A percentile compares a stretch with the other conserved stretches of the same genome.
Conservation (phyloP, 2,113 vertebrate species). For the Vombatus ursinus region DNA sequence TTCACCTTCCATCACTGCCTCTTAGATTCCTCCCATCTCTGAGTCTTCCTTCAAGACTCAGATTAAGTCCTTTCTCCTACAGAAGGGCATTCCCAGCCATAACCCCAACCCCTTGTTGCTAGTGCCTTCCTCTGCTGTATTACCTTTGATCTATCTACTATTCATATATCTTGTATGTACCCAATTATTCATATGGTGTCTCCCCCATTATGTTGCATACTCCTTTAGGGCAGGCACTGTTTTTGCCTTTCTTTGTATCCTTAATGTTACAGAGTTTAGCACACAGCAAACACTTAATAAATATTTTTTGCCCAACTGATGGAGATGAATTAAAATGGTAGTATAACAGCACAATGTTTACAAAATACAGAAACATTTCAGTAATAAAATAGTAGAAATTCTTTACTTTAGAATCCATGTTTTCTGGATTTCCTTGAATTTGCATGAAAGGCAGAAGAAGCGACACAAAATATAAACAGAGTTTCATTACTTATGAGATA, state of each 20-base stretch:
- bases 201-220: not conserved
- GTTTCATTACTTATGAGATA: not conserved
- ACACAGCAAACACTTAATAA: not conserved
- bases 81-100: not conserved
- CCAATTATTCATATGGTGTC: not conserved
- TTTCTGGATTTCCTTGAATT: not conserved
- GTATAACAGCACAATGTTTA: not conserved
- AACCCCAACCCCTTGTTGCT: not conserved
- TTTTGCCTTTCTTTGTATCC: not conserved
- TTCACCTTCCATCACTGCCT: not conserved
- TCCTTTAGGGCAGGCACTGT: not conserved
- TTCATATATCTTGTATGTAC: not conserved
- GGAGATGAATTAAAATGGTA: not conserved
- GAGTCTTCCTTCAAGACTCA: not conserved
- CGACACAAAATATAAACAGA: not conserved
- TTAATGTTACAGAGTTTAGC: not conserved
- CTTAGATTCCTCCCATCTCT: not conserved
- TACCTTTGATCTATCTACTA: not conserved
- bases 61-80: not conserved
- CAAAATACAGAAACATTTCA: not conserved
- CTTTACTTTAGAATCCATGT: not conserved
- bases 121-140: not conserved
- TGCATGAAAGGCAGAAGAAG: not conserved
- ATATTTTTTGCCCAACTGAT: not conserved
- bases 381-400: not conserved